Evolutionary conservation across 2,113 vertebrate genomes (phyloP).

Genomic region (Pleuronectes platessa): DNA sequence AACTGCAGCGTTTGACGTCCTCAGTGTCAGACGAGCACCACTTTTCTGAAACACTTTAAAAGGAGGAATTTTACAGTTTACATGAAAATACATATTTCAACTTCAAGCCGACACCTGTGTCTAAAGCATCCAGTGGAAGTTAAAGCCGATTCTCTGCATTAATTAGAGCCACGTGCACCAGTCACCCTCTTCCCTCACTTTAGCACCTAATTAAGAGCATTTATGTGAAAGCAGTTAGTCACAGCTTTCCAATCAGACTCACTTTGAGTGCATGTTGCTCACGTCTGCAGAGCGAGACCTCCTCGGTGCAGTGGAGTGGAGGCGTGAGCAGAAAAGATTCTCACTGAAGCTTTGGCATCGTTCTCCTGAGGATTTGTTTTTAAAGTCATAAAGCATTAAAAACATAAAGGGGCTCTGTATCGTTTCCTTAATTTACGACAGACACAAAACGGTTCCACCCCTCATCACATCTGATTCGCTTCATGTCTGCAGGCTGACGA

Average conservation of each 20-base stretch:
- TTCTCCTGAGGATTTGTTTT: too few relatives aligned
- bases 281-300: too few relatives aligned
- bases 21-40: background rate
- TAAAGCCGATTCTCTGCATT: background rate
- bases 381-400: too few relatives aligned
- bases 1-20: background rate
- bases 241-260: constrained; percentile 8
- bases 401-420: too few relatives aligned
- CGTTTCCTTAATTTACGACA: too few relatives aligned
- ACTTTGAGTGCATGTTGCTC: too few relatives aligned
- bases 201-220: constrained; percentile 18
- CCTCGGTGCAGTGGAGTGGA: too few relatives aligned
- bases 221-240: constrained; percentile 3
- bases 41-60: background rate
- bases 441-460: too few relatives aligned
- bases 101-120: background rate
- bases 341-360: too few relatives aligned
- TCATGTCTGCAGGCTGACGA: too few relatives aligned
- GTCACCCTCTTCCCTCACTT: background rate
- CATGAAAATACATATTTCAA: background rate
- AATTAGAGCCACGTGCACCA: constrained; percentile 1
- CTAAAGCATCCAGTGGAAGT: background rate
- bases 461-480: too few relatives aligned
- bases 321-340: too few relatives aligned
- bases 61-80: background rate